phyloP scores from a whole-genome alignment of 53 echinoderm and acorn worm genomes.

The Patiria pectinifera region DNA sequence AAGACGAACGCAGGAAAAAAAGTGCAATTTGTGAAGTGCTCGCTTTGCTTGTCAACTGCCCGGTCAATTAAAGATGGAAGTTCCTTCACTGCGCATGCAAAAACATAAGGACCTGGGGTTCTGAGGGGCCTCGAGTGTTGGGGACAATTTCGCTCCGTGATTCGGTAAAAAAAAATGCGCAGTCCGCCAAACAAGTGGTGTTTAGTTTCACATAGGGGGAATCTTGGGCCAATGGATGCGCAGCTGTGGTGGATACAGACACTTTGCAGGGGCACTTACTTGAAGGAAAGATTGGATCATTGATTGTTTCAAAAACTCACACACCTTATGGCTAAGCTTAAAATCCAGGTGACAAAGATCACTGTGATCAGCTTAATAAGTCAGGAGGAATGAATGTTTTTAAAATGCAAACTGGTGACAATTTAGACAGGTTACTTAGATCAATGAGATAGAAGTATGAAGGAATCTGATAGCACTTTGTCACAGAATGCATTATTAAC shows the following conservation, averaged over 20 bases:
- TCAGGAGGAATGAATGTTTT: too few species aligned
- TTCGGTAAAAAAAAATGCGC: slow-evolving; percentile 41
- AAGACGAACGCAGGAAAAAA: slow-evolving; percentile 35
- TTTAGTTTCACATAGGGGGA: slow-evolving; percentile 23
- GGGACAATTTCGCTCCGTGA: slow-evolving; percentile 48
- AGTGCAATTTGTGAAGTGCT: slow-evolving; percentile 62
- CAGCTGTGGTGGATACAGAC: slow-evolving; percentile 9
- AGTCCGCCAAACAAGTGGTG: slow-evolving; percentile 57
- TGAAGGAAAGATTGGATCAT: too few species aligned
- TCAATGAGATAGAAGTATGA: too few species aligned
- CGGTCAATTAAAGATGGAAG: slow-evolving; percentile 63
- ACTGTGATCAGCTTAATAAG: too few species aligned
- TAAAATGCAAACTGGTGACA: too few species aligned
- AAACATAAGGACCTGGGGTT: slow-evolving; percentile 13
- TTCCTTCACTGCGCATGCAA: slow-evolving; percentile 9
- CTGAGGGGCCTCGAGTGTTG: slow-evolving; percentile 52
- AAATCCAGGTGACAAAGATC: too few species aligned
- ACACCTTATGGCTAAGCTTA: too few species aligned
- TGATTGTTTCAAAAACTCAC: too few species aligned
- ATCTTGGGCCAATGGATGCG: slow-evolving; percentile 24
- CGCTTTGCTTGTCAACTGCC: slow-evolving; percentile 59
- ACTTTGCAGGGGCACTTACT: neutral
- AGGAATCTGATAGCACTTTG: too few species aligned
- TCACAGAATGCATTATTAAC: too few species aligned
- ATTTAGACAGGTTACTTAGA: too few species aligned